Evolutionary conservation across 2,888 invertebrate genomes (phyloP), one percentile per base, ranked within the genome.

Genomic region (Linnaemya tessellans): DNA sequence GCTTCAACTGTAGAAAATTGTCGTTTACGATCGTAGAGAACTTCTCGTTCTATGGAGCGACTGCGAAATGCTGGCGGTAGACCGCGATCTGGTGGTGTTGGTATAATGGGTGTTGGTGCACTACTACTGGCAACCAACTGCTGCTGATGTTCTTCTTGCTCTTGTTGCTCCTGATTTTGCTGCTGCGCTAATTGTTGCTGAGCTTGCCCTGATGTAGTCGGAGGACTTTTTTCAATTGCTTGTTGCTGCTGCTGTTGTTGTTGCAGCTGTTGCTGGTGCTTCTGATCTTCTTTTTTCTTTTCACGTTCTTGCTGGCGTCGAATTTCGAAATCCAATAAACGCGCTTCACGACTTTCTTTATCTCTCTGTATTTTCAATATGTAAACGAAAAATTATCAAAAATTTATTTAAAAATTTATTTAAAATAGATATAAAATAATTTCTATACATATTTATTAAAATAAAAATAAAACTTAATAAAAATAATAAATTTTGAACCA

Each of bases 271-370:
- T 91, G 90, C 1, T 91, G 90, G 3, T 90, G 89, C 79, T 91
- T 90, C 7, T 90, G 90, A 80, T 92, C 91, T 85, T 92, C 91
- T 62, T 90, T 90, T 86, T 91, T 91, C 87, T 92, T 91, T 88
- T 92, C 92, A 78, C 92, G 92, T 88, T 92, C 91, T 86, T 92
- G 92, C 86, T 92, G 92, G 30, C 92, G 91, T 20, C 92, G 90
- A 81, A 93, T 93, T 88, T 93, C 92, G 87, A 92, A 91, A 89
- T 93, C 92, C 86, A 93, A 89, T 87, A 92, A 90, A 84, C 92
- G 91, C 84, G 92, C 92, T 89, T 93, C 92, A 64, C 92, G 91
- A 84, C 91, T 91, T 87, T 93, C 92, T 87, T 92, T 92, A 86
- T 93, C 92, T 88, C 91, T 90, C 92, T 92, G 65, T 3, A 51